Evolutionary conservation across 2,113 vertebrate genomes (phyloP).

Genomic region (Equus quagga): DNA sequence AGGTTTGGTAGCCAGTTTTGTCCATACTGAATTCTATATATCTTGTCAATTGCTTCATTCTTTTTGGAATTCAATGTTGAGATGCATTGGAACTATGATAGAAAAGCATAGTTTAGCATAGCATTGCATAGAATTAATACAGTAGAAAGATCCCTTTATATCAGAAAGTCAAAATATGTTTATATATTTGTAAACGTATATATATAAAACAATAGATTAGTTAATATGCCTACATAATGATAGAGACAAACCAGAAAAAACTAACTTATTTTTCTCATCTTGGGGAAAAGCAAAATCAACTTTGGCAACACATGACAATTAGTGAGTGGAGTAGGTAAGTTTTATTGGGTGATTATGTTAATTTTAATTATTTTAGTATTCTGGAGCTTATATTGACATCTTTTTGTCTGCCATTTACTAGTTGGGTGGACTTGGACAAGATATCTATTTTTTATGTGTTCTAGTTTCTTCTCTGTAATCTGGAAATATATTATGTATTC

Average conservation of each 20-base stretch:
- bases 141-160: not conserved
- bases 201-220: not conserved
- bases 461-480: not conserved
- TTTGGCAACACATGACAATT: not conserved
- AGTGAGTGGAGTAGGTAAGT: not conserved
- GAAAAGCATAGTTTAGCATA: not conserved
- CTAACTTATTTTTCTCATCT: not conserved
- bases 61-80: not conserved
- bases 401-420: not conserved
- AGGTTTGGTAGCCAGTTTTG: not conserved
- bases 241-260: not conserved
- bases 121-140: not conserved
- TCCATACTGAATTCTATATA: not conserved
- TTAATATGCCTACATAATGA: not conserved
- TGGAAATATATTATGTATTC: not conserved
- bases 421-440: not conserved
- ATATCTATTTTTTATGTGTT: not conserved
- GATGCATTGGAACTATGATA: not conserved
- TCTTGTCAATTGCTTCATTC: constrained; percentile 2
- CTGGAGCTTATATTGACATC: not conserved
- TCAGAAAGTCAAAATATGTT: not conserved
- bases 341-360: not conserved
- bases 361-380: not conserved
- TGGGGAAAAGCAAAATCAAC: not conserved
- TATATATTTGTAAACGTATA: not conserved